Evolutionary conservation across 2,888 invertebrate genomes (phyloP).

Genomic region (Ametastegia equiseti): DNA sequence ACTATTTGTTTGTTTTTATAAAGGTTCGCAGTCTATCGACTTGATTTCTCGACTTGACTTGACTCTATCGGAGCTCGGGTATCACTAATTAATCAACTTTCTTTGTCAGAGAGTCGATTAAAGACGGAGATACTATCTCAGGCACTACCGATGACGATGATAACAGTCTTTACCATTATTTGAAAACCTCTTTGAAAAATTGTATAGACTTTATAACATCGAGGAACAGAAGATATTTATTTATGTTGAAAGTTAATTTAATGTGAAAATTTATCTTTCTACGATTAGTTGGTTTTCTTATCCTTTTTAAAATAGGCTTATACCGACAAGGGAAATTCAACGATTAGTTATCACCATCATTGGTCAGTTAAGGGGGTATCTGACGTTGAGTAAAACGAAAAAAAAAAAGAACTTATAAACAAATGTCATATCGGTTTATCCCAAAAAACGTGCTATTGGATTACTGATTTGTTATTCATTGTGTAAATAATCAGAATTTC

Average conservation of each 20-base stretch:
- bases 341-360: not conserved
- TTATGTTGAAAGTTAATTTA: too few relatives aligned
- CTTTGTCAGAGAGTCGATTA: not conserved
- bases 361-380: slow-evolving; percentile 5
- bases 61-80: not conserved
- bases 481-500: too few relatives aligned
- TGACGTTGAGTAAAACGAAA: not conserved
- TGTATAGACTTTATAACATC: too few relatives aligned
- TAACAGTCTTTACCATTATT: not conserved
- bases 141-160: slow-evolving; percentile 3
- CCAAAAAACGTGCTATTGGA: too few relatives aligned
- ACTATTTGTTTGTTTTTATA: not conserved
- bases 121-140: slow-evolving; percentile 32
- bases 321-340: not conserved
- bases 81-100: not conserved
- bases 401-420: not conserved
- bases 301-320: too few relatives aligned
- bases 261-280: too few relatives aligned
- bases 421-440: too few relatives aligned
- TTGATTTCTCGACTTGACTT: too few relatives aligned
- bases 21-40: not conserved
- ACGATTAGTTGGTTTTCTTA: too few relatives aligned
- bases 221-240: too few relatives aligned
- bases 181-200: not conserved
- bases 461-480: too few relatives aligned